Evolutionary conservation across 1,140 invertebrate species (phyloP), one percentile per base, ranked within the genome.

Genomic region (Leucophenga varia): DNA sequence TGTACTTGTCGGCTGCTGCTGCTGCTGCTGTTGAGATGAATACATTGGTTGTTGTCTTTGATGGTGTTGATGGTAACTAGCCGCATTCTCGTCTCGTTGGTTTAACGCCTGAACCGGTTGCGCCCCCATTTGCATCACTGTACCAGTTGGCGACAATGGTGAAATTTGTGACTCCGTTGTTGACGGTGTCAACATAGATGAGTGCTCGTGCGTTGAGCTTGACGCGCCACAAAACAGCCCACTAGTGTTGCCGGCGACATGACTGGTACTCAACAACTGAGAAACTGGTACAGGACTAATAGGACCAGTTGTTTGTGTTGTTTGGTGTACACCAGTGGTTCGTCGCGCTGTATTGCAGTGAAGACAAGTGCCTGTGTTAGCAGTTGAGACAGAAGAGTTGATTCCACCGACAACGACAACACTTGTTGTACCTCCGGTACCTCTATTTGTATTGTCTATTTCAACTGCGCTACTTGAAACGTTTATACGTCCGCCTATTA

Each of bases 281-380:
- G 39, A 14, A 8, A 65, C 46, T 14, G 72, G 73, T 20, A 75
- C 57, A 3, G 73, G 73, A 18, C 73, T 75, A 9, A 75, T 71
- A 0, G 73, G 73, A 0, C 72, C 73, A n/a, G 72, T 75, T 13
- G 73, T 75, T 42, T 75, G 73, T 2, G 73, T 75, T 8, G 72
- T 75, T 38, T 75, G 73, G 47, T 75, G 73, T 1, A 75, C 73
- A 7, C 73, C 73, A 3, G 73, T 74, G 5, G 73, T 75, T 0
- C 73, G 63, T 1, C 73, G 56, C 14, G 57, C 53, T 6, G 72
- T 75, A 25, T 71, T 75, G 38, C 73, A 75, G 42, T 75, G 72
- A 13, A 75, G 36, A 10, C 73, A 75, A 5, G 71, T 74, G 3
- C 52, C 53, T 12, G 36, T 48, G n/a, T 34, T 44, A 2, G 19